Percentiles rank a stretch among this genome's conserved stretches.
Conservation (phyloP, 2,888 invertebrate species). For the Invenusta paracnida region DNA sequence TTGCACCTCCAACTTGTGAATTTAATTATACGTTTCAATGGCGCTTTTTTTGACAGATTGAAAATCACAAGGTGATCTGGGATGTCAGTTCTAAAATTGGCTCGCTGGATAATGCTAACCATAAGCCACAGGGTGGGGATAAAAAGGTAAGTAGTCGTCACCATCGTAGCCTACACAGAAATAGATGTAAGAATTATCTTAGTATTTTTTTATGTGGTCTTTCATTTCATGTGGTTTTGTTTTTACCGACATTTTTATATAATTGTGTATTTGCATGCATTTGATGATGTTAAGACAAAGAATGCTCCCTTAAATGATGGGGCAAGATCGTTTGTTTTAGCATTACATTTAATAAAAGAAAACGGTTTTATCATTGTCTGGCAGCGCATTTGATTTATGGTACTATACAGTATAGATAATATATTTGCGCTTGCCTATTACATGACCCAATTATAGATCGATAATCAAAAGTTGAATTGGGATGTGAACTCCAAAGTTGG, state of each 20-base stretch:
- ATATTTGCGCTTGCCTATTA: neutral
- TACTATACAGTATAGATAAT: neutral
- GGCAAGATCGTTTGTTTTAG: too few species aligned
- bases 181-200: neutral
- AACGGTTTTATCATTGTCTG: too few species aligned
- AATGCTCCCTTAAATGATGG: too few species aligned
- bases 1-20: too few species aligned
- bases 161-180: neutral
- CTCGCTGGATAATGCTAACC: constrained; percentile 38
- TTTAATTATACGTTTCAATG: too few species aligned
- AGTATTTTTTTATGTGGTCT: too few species aligned
- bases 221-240: too few species aligned
- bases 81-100: constrained; percentile 35
- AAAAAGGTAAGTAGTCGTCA: constrained; percentile 34
- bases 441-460: neutral
- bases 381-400: too few species aligned
- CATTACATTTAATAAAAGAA: too few species aligned
- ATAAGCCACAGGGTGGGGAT: constrained; percentile 35
- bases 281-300: too few species aligned
- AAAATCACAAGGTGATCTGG: constrained; percentile 21
- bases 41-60: constrained; percentile 19
- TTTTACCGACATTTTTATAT: too few species aligned
- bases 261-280: too few species aligned
- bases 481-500: constrained; percentile 39
- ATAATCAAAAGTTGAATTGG: neutral